phyloP scores from a whole-genome alignment of 2,888 invertebrate genomes.

The Chalcis sispes region DNA sequence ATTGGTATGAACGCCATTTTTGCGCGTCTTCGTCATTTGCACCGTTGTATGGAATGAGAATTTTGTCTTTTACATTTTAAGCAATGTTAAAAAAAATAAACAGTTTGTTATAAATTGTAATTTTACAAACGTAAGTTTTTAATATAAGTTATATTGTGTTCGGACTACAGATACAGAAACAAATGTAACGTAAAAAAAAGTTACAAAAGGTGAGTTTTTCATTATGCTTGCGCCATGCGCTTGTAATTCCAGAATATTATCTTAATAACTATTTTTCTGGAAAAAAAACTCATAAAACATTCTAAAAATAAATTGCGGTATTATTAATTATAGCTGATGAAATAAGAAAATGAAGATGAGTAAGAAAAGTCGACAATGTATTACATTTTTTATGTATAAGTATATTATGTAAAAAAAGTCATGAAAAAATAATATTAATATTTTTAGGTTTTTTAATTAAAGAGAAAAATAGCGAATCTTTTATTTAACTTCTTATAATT shows the following conservation, averaged over 20 bases:
- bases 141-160: background rate
- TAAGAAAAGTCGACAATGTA: no score
- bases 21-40: conserved; percentile 26
- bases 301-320: no score
- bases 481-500: background rate
- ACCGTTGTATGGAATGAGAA: conserved; percentile 6
- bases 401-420: no score
- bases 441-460: background rate
- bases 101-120: background rate
- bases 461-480: background rate
- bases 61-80: background rate
- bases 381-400: no score
- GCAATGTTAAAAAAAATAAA: background rate
- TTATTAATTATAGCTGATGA: no score
- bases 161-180: conserved; percentile 1
- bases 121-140: conserved; percentile 16
- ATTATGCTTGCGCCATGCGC: background rate
- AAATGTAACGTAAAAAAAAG: conserved; percentile 2
- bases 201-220: conserved; percentile 8
- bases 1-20: conserved; percentile 39
- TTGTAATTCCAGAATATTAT: no score
- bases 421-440: background rate
- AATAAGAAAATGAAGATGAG: no score
- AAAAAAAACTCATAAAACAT: no score
- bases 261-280: no score